Conservation (phyloP, 2,797 vertebrate genomes). For the Tragopan temminckii region DNA sequence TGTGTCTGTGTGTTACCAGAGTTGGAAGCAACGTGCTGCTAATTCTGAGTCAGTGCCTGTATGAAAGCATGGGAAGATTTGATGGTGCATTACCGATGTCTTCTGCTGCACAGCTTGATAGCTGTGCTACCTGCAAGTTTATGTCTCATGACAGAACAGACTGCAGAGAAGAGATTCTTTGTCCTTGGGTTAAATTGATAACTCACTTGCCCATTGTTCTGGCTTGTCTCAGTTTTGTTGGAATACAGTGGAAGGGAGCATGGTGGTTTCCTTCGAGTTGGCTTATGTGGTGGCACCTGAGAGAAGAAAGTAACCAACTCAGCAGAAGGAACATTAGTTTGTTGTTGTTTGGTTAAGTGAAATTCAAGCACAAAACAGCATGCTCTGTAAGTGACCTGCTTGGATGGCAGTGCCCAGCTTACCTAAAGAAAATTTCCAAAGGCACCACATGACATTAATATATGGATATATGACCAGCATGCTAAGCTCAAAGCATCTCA, state of each 20-base stretch:
- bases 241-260: conserved; percentile 82
- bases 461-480: neutral
- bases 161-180: neutral
- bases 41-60: neutral
- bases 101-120: neutral
- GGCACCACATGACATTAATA: neutral
- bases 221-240: conserved; percentile 78
- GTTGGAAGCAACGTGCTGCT: neutral
- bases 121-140: neutral
- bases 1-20: neutral
- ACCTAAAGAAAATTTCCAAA: neutral
- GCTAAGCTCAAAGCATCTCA: neutral
- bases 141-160: neutral
- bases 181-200: neutral
- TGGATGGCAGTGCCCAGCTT: neutral
- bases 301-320: conserved; percentile 67
- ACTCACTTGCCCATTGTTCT: conserved; percentile 85
- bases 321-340: conserved; percentile 20
- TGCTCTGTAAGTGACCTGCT: neutral
- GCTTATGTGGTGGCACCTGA: conserved; percentile 80
- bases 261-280: conserved; percentile 84
- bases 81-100: neutral
- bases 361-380: conserved; percentile 16
- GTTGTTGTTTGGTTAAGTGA: neutral
- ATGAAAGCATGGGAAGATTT: neutral